Evolutionary conservation across 92 coral and sea anemone genomes (phyloP).

Genomic region (Desmophyllum pertusum): DNA sequence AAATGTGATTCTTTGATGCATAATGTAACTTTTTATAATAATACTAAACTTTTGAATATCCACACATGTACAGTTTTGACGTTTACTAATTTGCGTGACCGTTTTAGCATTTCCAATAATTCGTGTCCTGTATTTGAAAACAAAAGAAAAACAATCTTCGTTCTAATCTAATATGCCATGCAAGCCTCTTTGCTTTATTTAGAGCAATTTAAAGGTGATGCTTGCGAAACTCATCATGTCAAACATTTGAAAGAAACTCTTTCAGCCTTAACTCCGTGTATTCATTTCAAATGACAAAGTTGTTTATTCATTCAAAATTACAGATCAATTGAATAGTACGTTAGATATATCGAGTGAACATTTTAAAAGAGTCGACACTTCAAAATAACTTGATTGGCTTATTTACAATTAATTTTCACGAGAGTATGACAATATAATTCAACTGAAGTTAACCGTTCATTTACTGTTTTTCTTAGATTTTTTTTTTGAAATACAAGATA

Average conservation of each 20-base stretch:
- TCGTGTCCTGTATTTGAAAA: neutral
- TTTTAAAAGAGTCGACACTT: neutral
- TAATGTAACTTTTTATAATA: no score
- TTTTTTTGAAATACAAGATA: slow-evolving; percentile 46
- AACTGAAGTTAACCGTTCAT: slow-evolving; percentile 33
- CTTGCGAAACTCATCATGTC: slow-evolving; percentile 29
- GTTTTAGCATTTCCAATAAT: no score
- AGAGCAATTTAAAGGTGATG: slow-evolving; percentile 39
- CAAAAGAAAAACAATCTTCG: neutral
- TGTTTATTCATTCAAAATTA: slow-evolving; percentile 32
- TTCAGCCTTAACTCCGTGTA: neutral
- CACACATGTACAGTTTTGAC: no score
- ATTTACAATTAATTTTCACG: no score
- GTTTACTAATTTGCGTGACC: no score
- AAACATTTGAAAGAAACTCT: slow-evolving; percentile 27
- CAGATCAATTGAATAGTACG: slow-evolving; percentile 35
- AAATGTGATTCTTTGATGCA: no score
- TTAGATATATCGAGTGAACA: neutral
- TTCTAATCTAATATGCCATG: slow-evolving; percentile 35
- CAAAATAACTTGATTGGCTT: no score
- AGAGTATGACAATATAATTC: neutral
- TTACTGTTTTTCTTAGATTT: slow-evolving; percentile 23
- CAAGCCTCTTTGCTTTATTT: slow-evolving; percentile 16
- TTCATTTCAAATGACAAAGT: slow-evolving; percentile 48
- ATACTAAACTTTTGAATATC: no score